Evolutionary conservation across 1,140 invertebrate genomes (phyloP), one percentile per base, ranked within the genome.

Genomic region (Pseudomyrmex concolor): DNA sequence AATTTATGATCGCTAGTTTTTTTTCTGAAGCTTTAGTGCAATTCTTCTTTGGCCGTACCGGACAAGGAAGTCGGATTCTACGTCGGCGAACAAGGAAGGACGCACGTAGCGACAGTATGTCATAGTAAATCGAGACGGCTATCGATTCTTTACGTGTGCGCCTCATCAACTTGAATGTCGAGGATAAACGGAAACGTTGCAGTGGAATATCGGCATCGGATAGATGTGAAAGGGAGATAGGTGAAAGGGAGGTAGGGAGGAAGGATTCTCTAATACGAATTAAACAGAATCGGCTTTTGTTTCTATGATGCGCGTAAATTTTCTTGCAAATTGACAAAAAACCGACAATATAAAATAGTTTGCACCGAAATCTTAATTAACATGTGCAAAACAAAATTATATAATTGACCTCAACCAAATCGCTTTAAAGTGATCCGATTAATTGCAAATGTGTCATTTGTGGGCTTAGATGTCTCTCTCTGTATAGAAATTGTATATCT

Each of bases 101-200:
- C 54, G 63, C 51, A 78, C 76, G 51, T 78, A 68, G 64, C 76
- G n/a, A 13, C 13, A 66, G 66, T 80, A 66, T 80, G 76, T 80
- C 54, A 70, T 59, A 59, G 54, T 80, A 80, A 80, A 80, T 80
- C 66, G 76, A 80, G 76, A 43, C 66, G 54, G 22, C 54, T 80
- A 80, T 80, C 76, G 76, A 80, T 80, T 80, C 71, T 80, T 80
- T 80, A 80, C 66, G 76, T 80, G 55, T 48, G 76, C 51, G 76
- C 25, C 76, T 78, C 76, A 66, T 80, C 54, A 45, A 22, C 76
- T 80, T 80, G 76, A 80, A 80, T 80, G 76, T 80, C 76, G 76
- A 80, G 66, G 66, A 80, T 80, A 66, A 80, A 59, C 76, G 76
- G 76, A 80, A 80, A 80, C 66, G 55, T 70, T 57, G 66, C 54